phyloP scores from a whole-genome alignment of 2,113 vertebrate genomes.

The Oncorhynchus masou region DNA sequence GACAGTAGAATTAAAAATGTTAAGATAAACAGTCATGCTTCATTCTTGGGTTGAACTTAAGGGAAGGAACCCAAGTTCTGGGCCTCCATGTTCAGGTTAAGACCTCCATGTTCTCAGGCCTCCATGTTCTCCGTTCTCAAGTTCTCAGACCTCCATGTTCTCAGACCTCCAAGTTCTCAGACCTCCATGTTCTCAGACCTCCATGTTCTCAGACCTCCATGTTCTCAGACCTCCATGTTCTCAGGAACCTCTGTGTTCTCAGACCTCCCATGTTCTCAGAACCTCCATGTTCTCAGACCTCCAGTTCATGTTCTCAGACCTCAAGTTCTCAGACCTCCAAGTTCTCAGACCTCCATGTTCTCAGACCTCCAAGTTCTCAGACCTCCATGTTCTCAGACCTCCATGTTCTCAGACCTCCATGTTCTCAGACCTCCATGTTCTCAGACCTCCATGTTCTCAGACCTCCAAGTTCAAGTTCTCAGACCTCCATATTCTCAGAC shows the following conservation, averaged over 20 bases:
- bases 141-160: no score
- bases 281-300: conserved; percentile 28
- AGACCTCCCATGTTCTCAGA: no score
- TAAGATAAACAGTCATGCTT: conserved; percentile 16
- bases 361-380: no score
- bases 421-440: conserved; percentile 49
- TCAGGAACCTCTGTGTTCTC: no score
- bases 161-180: conserved; percentile 29
- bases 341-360: no score
- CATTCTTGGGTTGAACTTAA: background rate
- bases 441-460: conserved; percentile 23
- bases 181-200: no score
- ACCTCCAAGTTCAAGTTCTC: conserved; percentile 29
- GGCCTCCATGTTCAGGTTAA: no score
- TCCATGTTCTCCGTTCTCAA: no score
- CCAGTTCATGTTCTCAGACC: conserved; percentile 27
- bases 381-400: no score
- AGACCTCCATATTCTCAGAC: background rate
- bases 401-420: no score
- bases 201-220: conserved; percentile 30
- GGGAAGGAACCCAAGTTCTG: conserved; percentile 32
- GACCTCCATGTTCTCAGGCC: conserved; percentile 28
- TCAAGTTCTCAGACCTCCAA: no score
- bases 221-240: conserved; percentile 24
- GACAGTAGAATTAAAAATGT: conserved; percentile 1